Base-by-base conservation (phyloP, 2,888 invertebrate genomes). In the Achlya flavicornis region DNA sequence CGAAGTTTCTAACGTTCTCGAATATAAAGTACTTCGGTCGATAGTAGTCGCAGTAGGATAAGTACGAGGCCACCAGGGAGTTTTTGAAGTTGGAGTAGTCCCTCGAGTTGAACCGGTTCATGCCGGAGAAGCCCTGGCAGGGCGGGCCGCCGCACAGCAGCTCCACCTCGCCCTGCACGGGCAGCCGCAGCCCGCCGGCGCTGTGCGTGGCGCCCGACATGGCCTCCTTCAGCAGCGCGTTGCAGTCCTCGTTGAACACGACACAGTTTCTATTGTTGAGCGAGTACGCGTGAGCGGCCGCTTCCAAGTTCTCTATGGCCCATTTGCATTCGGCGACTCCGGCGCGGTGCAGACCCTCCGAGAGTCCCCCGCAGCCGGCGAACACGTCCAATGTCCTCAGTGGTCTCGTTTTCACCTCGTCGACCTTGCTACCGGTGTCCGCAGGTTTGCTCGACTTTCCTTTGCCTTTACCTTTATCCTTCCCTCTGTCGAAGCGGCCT, bases 41-140 rank as follows among this genome's bases (percentile, higher is more conserved):
- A 81, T 97, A 98, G 86, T 95, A 98, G 85, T 98, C 98, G 83
- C 97, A 97, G 86, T 96, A 98, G 35, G 97, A 97, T 26, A 98
- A 93, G 83, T 96, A 97, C 0, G 97, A 96, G 0, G 96, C 96
- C 26, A 98, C 96, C 14, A 98, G 90, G 0, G 98, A 98, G 85
- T 97, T 98, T 92, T 97, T 98, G 81, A 98, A 97, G 71, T 96
- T 94, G 2, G 97, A 97, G 86, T 97, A 97, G 74, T 97, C 97
- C 43, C 97, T 93, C 0, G 96, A 96, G 87, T 97, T 97, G 86
- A 98, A 98, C 62, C 97, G 92, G 87, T 98, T 98, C 97, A 98
- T 97, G 48, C 97, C 97, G 59, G 97, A 97, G 89, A 98, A 98
- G 4, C 98, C 98, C 87, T 98, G 98, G 82, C 98, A 98, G 0